These are phyloP conservation scores for Gopherus flavomarginatus DNA, from an alignment of 2,113 vertebrate genomes.

Conservation along the genomic window DNA sequence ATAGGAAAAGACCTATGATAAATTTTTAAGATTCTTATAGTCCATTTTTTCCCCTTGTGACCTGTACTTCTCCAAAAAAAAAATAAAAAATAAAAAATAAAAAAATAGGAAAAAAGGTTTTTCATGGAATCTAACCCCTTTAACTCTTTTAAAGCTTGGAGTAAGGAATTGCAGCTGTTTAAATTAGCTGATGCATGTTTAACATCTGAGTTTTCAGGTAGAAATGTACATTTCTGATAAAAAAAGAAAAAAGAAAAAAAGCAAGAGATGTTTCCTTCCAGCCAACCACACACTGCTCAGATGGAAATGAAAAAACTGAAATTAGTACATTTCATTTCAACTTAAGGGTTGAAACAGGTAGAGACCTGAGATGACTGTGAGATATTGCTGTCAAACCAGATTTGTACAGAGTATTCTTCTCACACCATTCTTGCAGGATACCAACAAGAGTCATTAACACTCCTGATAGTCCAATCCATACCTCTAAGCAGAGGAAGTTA, in stretches of 20 bases:
- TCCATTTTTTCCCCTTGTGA: neutral
- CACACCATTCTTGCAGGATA: neutral
- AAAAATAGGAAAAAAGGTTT: conserved; percentile 37
- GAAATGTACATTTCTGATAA: no score
- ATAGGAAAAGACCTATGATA: accelerated
- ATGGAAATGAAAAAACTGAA: neutral
- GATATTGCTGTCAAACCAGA: neutral
- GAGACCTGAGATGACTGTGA: neutral
- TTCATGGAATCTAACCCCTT: neutral
- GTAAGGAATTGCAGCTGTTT: neutral
- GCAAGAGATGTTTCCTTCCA: accelerated
- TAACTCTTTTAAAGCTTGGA: neutral
- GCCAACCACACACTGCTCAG: accelerated
- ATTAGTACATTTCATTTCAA: neutral
- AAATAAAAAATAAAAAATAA: neutral
- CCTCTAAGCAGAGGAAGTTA: neutral
- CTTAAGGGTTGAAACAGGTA: neutral
- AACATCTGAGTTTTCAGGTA: neutral
- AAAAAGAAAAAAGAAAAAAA: neutral
- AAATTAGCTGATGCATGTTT: accelerated
- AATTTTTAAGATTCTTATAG: conserved; percentile 14
- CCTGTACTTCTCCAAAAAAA: neutral
- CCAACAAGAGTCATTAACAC: neutral
- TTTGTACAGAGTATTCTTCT: neutral
- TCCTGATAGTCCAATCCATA: neutral